Base-by-base conservation (phyloP, 2,888 invertebrate species). In the Panzeria rudis region DNA sequence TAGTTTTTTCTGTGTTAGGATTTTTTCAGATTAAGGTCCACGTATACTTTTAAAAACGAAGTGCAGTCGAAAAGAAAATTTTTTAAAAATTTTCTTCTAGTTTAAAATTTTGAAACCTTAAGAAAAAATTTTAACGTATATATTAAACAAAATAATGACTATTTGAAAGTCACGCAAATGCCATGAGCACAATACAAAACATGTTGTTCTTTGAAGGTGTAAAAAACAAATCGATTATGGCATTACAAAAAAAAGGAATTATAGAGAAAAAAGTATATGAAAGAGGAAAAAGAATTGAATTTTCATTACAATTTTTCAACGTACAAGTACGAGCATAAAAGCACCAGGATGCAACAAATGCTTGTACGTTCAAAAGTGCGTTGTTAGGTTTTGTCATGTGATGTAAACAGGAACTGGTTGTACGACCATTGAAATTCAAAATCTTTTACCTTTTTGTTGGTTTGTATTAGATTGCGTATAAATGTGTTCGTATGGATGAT, bases 391-490 rank as follows among this genome's bases (percentile, higher is more conserved):
- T 32, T 64, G 62, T 64, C 23, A 44, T 52, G 50, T 75, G 52
- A n/a, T 54, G 52, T 52, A 59, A 68, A 81, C 61, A 61, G 68
- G 29, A 59, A 66, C 59, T 80, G 47, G 29, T 72, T 72, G 64
- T 50, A 77, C 4, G 38, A 59, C 25, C 47, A 81, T 61, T 59
- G 50, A 81, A 56, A 73, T 41, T 66, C 25, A 72, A 64, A 68
- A 35, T 41, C 35, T 35, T 66, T 77, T 71, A 17, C n/a, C 9
- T 17, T 72, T 54, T 69, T 47, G 6, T 56, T 68, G 32, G 15
- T 32, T 47, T 50, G 68, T 17, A 13, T 38, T 52, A 52, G 38
- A 17, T 38, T 62, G n/a, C 25, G 23, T 38, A 35, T 25, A 20
- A 56, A 25, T 44, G 56, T 25, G 56, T 66, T 7, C 41, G 15